Evolutionary conservation across 2,113 vertebrate species (phyloP), one percentile per base, ranked within the genome.

Genomic region (Halcyon malimbica): DNA sequence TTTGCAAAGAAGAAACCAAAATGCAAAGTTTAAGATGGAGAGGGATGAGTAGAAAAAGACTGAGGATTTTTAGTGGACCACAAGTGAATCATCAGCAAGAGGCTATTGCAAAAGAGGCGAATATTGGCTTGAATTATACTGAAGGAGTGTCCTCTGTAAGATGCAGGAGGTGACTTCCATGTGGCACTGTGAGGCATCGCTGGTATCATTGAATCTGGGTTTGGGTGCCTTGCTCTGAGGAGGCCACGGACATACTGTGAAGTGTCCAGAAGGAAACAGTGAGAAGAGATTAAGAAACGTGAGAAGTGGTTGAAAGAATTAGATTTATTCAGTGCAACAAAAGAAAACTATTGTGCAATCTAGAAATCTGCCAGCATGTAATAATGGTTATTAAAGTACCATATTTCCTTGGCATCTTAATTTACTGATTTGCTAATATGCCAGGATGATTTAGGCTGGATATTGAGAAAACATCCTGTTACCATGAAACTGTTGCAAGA

Each of bases 391-490:
- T 87, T 95, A 90, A 93, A 89, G 60, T 64, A 53, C 37, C 23
- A 63, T 74, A 91, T 93, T 96, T 91, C 65, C 41, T 16, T 92
- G 73, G 90, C 87, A 96, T 74, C 68, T 87, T 96, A 96, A 94
- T 94, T 87, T 95, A 94, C 91, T 85, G 87, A 91, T 95, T 84
- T 91, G 84, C 56, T 96, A 89, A 96, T 94, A 89, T 96, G 89
- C 89, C 84, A 93, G 87, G 35, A 79, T 89, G 78, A 95, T 91
- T 95, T 95, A 95, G 84, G 81, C 39, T 93, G 81, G 18, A 73
- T 94, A 63, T 96, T 96, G 89, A 87, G 87, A 95, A 95, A 95
- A 94, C 84, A 89, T 89, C 87, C 69, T 95, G 87, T 91, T 96
- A 76, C 50, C 81, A 78, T 53, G 50, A 87, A 94, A 74, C 93